phyloP scores from a whole-genome alignment of 1,140 invertebrate genomes.

The Notospermus geniculatus region DNA sequence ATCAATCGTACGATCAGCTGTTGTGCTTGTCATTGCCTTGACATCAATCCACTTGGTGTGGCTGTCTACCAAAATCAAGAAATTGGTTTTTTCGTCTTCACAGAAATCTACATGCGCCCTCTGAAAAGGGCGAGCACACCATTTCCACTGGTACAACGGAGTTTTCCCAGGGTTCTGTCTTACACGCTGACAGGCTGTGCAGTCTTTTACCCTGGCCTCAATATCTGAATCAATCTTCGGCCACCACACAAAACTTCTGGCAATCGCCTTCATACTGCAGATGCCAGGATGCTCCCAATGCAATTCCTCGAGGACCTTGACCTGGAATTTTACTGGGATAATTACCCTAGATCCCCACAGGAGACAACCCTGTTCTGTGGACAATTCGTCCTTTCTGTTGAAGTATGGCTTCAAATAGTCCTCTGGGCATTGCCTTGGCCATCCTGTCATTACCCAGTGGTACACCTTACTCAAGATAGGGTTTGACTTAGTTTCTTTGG shows the following conservation, averaged over 20 bases:
- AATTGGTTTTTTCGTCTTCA: conserved; percentile 50
- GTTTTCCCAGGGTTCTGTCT: conserved; percentile 25
- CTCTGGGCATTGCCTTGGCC: background rate
- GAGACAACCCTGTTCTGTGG: conserved; percentile 22
- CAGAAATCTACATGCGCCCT: conserved; percentile 53
- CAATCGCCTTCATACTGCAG: conserved; percentile 52
- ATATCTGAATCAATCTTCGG: conserved; percentile 53
- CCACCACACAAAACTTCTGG: conserved; percentile 56
- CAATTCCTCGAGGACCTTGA: conserved; percentile 41
- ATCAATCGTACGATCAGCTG: conserved; percentile 19
- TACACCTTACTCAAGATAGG: conserved; percentile 5
- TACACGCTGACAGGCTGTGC: conserved; percentile 31
- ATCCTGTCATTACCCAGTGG: background rate
- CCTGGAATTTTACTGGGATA: conserved; percentile 46
- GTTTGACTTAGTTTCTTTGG: background rate
- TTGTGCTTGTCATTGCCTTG: conserved; percentile 2
- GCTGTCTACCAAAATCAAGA: conserved; percentile 54
- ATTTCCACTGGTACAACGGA: conserved; percentile 39
- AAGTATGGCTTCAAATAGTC: conserved; percentile 10
- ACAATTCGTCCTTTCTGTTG: conserved; percentile 20
- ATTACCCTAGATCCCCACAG: conserved; percentile 33
- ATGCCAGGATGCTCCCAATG: conserved; percentile 55
- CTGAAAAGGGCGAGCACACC: conserved; percentile 22
- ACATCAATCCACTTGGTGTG: conserved; percentile 55
- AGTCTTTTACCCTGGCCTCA: conserved; percentile 21